phyloP scores from a whole-genome alignment of 2,797 vertebrate species.

The Onychomys leucogaster region DNA sequence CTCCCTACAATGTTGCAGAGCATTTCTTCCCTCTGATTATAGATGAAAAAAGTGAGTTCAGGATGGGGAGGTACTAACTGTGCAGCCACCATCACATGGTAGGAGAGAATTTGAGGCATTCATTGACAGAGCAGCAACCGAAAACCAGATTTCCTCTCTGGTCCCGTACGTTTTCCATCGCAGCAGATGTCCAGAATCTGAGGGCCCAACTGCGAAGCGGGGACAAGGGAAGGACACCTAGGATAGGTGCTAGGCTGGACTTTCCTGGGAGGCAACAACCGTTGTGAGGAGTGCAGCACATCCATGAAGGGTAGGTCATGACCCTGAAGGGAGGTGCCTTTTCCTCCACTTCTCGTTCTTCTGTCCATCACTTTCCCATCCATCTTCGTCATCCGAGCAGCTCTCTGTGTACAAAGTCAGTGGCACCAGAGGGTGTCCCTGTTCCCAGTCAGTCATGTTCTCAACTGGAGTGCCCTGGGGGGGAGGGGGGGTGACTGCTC shows the following conservation, averaged over 20 bases:
- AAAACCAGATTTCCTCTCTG: not conserved
- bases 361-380: not conserved
- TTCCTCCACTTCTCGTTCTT: conserved; percentile 4
- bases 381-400: not conserved
- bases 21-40: conserved; percentile 1
- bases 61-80: not conserved
- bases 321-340: not conserved
- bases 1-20: not conserved
- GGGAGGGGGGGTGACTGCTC: too few relatives aligned
- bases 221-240: not conserved
- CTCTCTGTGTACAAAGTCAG: not conserved
- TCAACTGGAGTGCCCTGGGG: not conserved
- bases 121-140: not conserved
- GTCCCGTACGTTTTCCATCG: not conserved
- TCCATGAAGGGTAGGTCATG: not conserved
- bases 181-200: not conserved
- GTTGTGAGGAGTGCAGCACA: not conserved
- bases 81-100: not conserved
- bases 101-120: not conserved
- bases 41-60: not conserved
- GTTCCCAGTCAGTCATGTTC: not conserved
- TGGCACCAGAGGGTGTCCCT: not conserved
- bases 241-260: not conserved
- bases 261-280: not conserved
- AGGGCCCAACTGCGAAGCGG: not conserved